Evolutionary conservation across 2,888 invertebrate genomes (phyloP).

Genomic region (Drosophila suboccidentalis): DNA sequence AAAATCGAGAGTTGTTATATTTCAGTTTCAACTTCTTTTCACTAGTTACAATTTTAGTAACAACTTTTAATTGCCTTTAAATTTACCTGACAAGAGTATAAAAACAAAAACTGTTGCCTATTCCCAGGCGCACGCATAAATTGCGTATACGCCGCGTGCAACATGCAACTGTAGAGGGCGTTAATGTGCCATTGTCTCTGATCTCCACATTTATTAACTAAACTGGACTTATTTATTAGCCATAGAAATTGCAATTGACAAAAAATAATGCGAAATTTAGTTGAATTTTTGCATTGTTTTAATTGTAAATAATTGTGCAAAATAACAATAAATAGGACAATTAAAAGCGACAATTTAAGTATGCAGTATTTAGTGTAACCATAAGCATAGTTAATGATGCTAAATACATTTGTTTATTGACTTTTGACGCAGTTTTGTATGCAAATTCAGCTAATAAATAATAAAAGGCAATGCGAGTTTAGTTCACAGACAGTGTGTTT

Average conservation of each 20-base stretch:
- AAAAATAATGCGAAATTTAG: constrained; percentile 1
- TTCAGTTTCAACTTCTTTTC: not conserved
- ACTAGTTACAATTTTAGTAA: not conserved
- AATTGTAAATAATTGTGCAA: constrained; percentile 14
- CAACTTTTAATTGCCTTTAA: not conserved
- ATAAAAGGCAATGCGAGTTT: not conserved
- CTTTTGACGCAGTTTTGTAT: constrained; percentile 3
- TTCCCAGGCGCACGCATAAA: constrained; percentile 8
- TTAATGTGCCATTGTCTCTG: constrained; percentile 29
- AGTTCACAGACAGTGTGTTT: not conserved
- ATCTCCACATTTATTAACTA: constrained; percentile 8
- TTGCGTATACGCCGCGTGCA: constrained; percentile 37
- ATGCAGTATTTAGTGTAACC: not conserved
- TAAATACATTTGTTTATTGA: constrained; percentile 2
- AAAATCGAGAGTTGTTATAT: not conserved
- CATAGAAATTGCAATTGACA: not conserved
- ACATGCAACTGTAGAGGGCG: not conserved
- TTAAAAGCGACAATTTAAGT: constrained; percentile 6
- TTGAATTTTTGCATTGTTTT: not conserved
- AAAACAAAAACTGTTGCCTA: constrained; percentile 9
- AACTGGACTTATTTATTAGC: constrained; percentile 27
- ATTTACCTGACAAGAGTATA: not conserved
- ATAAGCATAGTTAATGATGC: constrained; percentile 1
- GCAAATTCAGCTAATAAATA: constrained; percentile 16
- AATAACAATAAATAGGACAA: constrained; percentile 31